Conservation (phyloP, 2,797 vertebrate genomes). For the Characodon lateralis region DNA sequence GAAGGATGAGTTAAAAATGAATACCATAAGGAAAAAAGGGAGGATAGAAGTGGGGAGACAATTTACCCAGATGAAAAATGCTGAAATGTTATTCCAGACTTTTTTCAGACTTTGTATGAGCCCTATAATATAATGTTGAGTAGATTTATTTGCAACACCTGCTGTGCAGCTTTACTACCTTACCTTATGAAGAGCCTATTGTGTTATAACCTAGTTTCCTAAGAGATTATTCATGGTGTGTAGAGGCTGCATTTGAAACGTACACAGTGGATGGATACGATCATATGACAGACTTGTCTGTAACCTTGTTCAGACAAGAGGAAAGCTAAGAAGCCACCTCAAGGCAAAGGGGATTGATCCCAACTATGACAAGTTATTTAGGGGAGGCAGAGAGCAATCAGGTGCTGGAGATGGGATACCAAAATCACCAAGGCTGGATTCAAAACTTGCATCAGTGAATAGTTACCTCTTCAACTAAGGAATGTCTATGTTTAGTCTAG, state of each 20-base stretch:
- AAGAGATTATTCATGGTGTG: constrained; percentile 73
- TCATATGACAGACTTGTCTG: constrained; percentile 73
- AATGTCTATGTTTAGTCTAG: constrained; percentile 56
- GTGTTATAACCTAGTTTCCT: constrained; percentile 75
- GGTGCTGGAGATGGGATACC: constrained; percentile 56
- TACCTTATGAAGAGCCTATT: constrained; percentile 72
- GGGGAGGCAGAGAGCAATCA: constrained; percentile 35
- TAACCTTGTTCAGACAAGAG: constrained; percentile 70
- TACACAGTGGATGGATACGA: constrained; percentile 63
- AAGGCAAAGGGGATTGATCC: constrained; percentile 51
- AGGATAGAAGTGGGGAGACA: neutral
- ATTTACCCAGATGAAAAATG: neutral
- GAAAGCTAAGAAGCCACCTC: constrained; percentile 69
- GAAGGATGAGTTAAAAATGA: neutral
- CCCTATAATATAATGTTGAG: neutral
- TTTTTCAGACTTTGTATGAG: neutral
- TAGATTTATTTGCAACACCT: constrained; percentile 6
- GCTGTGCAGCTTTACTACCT: constrained; percentile 42
- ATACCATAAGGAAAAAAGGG: neutral
- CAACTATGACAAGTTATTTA: constrained; percentile 55
- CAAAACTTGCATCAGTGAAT: constrained; percentile 54
- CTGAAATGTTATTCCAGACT: neutral
- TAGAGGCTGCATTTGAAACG: constrained; percentile 63
- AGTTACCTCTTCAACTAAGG: constrained; percentile 46
- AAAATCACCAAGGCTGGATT: constrained; percentile 54